These are phyloP conservation scores for Batillaria attramentaria DNA, from an alignment of 1,140 invertebrate species.

Conservation along the genomic window DNA sequence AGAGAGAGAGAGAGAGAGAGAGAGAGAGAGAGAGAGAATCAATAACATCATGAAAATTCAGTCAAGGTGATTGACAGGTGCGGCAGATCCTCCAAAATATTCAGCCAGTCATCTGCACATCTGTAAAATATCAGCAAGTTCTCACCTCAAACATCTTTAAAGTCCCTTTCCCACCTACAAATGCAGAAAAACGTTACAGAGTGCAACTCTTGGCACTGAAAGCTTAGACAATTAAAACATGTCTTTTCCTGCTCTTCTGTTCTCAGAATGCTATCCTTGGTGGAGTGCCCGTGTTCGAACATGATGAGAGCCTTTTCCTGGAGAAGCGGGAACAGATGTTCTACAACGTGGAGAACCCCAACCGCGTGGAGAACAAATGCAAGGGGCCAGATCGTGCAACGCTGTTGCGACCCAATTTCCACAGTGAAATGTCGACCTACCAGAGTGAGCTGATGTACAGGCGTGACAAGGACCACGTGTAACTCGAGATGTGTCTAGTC, in stretches of 20 bases:
- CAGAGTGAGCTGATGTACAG: constrained; percentile 67
- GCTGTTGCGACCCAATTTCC: constrained; percentile 65
- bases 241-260: not conserved
- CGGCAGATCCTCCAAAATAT: not conserved
- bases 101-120: not conserved
- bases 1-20: constrained; percentile 8
- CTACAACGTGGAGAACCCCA: constrained; percentile 69
- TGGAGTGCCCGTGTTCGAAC: constrained; percentile 68
- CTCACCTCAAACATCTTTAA: not conserved
- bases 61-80: not conserved
- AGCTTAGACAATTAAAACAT: not conserved
- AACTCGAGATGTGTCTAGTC: too few species aligned
- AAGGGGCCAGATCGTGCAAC: constrained; percentile 55
- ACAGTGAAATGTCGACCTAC: constrained; percentile 67
- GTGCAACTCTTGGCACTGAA: not conserved
- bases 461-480: constrained; percentile 44
- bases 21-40: constrained; percentile 7
- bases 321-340: constrained; percentile 71
- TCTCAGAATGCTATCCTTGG: constrained; percentile 69
- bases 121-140: not conserved
- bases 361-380: constrained; percentile 65
- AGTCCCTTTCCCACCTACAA: not conserved
- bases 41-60: not conserved
- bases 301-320: constrained; percentile 70
- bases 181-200: not conserved